Evolutionary conservation across 2,797 vertebrate genomes (phyloP).

Genomic region (Acanthurus lineatus): DNA sequence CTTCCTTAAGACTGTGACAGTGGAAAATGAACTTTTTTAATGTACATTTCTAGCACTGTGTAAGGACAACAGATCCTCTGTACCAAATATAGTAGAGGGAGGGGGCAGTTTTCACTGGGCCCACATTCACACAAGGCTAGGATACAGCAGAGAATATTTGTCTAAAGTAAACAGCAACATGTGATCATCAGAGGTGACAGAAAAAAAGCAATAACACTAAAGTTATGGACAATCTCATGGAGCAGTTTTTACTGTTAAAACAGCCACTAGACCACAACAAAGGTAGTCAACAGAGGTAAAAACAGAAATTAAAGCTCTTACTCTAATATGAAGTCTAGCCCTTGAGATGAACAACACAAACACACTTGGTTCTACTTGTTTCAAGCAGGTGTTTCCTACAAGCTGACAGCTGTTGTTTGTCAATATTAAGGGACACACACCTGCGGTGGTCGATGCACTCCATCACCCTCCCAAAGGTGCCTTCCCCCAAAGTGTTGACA

Average conservation of each 20-base stretch:
- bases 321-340: neutral
- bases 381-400: neutral
- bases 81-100: neutral
- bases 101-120: neutral
- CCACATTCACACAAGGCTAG: neutral
- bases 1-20: neutral
- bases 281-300: neutral
- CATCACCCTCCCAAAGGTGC: constrained; percentile 97
- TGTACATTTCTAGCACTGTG: constrained; percentile 16
- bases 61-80: constrained; percentile 12
- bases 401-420: constrained; percentile 6
- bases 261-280: neutral
- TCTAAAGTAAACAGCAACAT: neutral
- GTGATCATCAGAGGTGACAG: constrained; percentile 1
- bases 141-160: neutral
- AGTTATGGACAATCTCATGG: neutral
- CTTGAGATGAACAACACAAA: neutral
- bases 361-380: neutral
- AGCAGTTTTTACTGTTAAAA: neutral
- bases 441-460: constrained; percentile 96
- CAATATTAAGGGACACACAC: constrained; percentile 77
- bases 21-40: constrained; percentile 5
- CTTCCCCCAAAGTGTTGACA: constrained; percentile 95
- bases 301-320: neutral
- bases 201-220: neutral